A percentile compares a stretch with the other conserved stretches of the same genome.
These are phyloP conservation scores for Pogonocherus hispidulus DNA, from an alignment of 2,888 invertebrate species.

Conservation along the genomic window DNA sequence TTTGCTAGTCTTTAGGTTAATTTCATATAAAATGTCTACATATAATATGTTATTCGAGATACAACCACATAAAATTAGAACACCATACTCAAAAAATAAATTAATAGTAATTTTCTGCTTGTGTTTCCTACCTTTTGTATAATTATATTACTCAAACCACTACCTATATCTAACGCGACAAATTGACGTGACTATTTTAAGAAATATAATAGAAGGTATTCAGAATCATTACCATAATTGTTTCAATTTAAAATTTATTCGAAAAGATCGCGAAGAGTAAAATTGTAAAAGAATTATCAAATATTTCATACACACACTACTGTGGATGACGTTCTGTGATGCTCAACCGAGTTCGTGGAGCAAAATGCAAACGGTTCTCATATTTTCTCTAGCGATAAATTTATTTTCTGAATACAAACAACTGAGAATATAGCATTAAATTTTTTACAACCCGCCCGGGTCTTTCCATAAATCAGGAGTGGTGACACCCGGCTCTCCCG, in stretches of 20 bases:
- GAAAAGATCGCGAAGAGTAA: conserved; percentile 37
- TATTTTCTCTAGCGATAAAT: conserved; percentile 54
- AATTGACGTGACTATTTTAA: no score
- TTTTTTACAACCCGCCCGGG: conserved; percentile 54
- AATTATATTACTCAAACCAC: no score
- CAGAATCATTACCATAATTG: no score
- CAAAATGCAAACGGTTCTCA: conserved; percentile 53
- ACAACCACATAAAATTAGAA: no score
- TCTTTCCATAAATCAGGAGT: conserved; percentile 52
- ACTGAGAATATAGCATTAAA: conserved; percentile 56
- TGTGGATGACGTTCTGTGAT: conserved; percentile 50
- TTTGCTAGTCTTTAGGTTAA: no score
- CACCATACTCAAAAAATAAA: no score
- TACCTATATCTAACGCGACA: no score
- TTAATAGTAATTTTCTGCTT: no score
- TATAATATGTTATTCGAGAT: no score
- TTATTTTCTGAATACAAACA: conserved; percentile 57
- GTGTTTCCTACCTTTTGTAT: no score
- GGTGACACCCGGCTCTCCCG: conserved; percentile 52
- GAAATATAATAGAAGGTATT: no score
- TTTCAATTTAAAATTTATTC: conserved; percentile 30
- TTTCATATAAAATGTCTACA: no score
- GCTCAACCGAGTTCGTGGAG: conserved; percentile 49
- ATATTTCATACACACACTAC: conserved; percentile 50
- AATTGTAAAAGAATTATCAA: conserved; percentile 43